Percentiles rank a stretch among this genome's conserved stretches.
Conservation (phyloP, 2,888 invertebrate genomes). For the Zeuzera pyrina region DNA sequence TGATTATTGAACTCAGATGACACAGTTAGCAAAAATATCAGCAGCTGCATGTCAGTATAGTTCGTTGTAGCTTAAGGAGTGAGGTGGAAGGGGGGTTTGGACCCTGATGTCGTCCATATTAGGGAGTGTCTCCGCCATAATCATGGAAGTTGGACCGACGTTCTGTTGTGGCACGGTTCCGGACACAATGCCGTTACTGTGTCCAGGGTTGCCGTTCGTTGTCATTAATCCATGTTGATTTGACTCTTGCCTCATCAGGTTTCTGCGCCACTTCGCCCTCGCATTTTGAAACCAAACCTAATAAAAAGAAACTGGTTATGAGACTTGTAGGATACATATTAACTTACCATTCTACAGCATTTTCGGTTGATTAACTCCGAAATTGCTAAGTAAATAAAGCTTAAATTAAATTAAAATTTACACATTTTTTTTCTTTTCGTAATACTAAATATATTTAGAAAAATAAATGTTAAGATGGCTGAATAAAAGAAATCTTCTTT, state of each 20-base stretch:
- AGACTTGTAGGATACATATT: no score
- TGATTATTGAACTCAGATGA: no score
- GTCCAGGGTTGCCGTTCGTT: constrained; percentile 30
- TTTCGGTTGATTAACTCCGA: no score
- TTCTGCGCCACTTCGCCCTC: constrained; percentile 97
- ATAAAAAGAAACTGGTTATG: no score
- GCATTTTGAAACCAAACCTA: constrained; percentile 99
- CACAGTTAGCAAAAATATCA: no score
- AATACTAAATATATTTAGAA: no score
- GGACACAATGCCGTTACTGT: constrained; percentile 33
- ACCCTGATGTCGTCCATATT: constrained; percentile 53
- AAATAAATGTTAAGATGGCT: no score
- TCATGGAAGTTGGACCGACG: constrained; percentile 28
- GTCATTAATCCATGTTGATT: constrained; percentile 24
- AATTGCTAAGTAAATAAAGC: no score
- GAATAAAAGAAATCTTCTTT: no score
- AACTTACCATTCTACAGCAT: no score
- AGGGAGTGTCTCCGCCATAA: constrained; percentile 43
- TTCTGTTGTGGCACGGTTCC: constrained; percentile 21
- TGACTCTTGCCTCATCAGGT: constrained; percentile 88
- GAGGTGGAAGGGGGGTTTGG: constrained; percentile 42
- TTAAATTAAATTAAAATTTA: no score
- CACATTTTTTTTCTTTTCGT: no score
- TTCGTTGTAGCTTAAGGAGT: constrained; percentile 48
- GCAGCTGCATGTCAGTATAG: constrained; percentile 60